These are phyloP conservation scores for Pollicipes pollicipes DNA, from an alignment of 1,140 invertebrate species.

Conservation along the genomic window DNA sequence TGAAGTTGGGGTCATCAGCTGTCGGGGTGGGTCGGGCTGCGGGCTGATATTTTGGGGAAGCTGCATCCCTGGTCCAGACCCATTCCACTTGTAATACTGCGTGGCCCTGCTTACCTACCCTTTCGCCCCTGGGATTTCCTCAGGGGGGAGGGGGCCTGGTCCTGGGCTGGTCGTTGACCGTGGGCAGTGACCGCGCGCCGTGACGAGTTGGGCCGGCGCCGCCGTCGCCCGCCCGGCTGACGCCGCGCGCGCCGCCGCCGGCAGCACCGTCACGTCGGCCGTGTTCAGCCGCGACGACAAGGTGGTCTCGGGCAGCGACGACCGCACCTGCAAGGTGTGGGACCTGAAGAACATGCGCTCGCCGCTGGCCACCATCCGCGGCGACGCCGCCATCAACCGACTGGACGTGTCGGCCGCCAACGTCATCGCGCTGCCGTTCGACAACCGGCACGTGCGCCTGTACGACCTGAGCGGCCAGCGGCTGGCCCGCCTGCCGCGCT, in stretches of 20 bases:
- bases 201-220: too few species aligned
- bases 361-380: slow-evolving; percentile 76
- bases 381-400: slow-evolving; percentile 85
- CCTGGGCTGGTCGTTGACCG: too few species aligned
- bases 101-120: too few species aligned
- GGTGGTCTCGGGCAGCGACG: slow-evolving; percentile 92
- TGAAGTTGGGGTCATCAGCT: too few species aligned
- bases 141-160: too few species aligned
- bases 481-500: slow-evolving; percentile 63
- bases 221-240: slow-evolving; percentile 2
- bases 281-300: slow-evolving; percentile 89
- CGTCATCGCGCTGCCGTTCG: slow-evolving; percentile 87
- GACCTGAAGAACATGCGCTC: slow-evolving; percentile 93
- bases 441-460: slow-evolving; percentile 87
- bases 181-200: too few species aligned
- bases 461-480: slow-evolving; percentile 84
- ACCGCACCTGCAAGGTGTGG: slow-evolving; percentile 90
- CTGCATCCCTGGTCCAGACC: too few species aligned
- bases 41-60: too few species aligned
- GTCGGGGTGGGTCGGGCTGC: too few species aligned
- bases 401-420: slow-evolving; percentile 65
- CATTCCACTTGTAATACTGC: too few species aligned
- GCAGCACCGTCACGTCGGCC: slow-evolving; percentile 85
- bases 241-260: slow-evolving; percentile 21
- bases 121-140: too few species aligned